Percentiles rank a stretch among this genome's conserved stretches.
phyloP scores from a whole-genome alignment of 1,140 invertebrate species.

The Hypsibius dujardini region DNA sequence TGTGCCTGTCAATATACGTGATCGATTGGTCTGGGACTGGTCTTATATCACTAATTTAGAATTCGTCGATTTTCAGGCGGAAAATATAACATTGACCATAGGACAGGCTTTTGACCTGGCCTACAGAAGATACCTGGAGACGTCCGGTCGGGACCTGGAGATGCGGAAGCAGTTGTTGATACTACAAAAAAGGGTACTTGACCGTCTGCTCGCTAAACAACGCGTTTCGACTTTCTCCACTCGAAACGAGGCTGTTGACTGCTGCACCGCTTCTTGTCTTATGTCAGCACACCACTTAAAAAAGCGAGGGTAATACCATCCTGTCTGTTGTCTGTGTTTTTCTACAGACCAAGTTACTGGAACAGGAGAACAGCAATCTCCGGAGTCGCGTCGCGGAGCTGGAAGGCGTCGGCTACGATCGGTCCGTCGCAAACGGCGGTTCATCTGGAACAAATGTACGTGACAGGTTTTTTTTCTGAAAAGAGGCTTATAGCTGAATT shows the following conservation, averaged over 20 bases:
- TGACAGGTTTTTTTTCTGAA: too few species aligned
- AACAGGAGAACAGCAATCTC: constrained; percentile 42
- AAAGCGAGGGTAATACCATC: too few species aligned
- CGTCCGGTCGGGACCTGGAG: constrained; percentile 54
- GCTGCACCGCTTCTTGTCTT: too few species aligned
- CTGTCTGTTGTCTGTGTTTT: constrained; percentile 4
- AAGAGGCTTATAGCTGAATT: too few species aligned
- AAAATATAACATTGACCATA: constrained; percentile 87
- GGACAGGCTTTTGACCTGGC: constrained; percentile 92
- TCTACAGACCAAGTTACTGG: constrained; percentile 44
- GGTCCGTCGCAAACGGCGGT: too few species aligned
- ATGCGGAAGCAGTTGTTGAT: constrained; percentile 49
- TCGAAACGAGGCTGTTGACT: too few species aligned
- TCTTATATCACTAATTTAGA: too few species aligned
- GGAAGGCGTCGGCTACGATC: background rate
- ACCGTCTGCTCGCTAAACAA: background rate
- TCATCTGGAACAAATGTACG: too few species aligned
- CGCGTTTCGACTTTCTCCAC: too few species aligned
- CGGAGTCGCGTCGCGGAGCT: background rate
- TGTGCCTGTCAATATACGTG: too few species aligned
- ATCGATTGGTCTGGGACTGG: too few species aligned
- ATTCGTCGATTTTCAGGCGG: constrained; percentile 44
- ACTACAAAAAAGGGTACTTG: constrained; percentile 45
- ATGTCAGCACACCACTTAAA: too few species aligned
- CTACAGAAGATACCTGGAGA: constrained; percentile 61